Conservation (phyloP, 2,888 invertebrate genomes). For the Neria commutata region DNA sequence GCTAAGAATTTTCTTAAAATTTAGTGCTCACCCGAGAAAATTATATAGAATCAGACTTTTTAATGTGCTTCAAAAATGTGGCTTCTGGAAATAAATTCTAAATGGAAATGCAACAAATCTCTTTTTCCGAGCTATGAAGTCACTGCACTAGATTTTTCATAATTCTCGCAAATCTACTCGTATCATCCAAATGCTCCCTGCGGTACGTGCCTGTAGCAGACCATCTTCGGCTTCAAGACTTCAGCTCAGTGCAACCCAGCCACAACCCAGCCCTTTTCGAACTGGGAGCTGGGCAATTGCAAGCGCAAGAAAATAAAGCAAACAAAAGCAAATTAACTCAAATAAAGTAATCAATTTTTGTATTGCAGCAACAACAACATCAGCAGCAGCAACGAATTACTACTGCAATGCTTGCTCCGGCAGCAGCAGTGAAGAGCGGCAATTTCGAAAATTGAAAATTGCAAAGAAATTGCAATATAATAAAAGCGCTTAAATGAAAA, state of each 20-base stretch:
- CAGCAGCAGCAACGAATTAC: not conserved
- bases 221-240: not conserved
- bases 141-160: no score
- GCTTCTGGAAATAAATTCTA: no score
- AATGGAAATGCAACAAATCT: no score
- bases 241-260: not conserved
- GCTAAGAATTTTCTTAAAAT: no score
- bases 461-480: constrained; percentile 52
- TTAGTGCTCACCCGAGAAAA: no score
- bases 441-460: constrained; percentile 42
- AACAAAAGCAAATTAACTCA: constrained; percentile 16
- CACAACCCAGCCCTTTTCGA: not conserved
- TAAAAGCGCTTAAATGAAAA: constrained; percentile 44
- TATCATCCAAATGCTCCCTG: no score
- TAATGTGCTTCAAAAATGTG: no score
- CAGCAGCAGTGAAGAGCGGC: not conserved
- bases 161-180: no score
- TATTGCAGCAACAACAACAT: not conserved
- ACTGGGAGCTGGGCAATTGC: not conserved
- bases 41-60: no score
- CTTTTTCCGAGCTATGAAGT: no score
- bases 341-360: constrained; percentile 21
- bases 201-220: no score
- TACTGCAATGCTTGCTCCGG: not conserved
- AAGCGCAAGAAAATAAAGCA: constrained; percentile 1